Conservation (phyloP, 2,888 invertebrate species). For the Operophtera brumata region DNA sequence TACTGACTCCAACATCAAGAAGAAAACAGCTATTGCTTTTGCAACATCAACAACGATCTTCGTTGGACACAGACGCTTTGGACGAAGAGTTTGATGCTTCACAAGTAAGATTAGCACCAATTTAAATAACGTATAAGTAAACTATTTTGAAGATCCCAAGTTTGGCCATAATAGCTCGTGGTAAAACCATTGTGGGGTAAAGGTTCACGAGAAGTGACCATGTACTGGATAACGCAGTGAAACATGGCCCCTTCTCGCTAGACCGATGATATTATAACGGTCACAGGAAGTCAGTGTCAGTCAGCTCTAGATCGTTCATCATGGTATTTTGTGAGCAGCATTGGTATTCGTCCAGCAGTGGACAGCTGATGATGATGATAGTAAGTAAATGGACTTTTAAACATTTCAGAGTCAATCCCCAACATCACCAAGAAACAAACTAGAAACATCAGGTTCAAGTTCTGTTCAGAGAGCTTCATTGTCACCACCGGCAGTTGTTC, state of each 20-base stretch:
- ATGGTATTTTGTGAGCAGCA: too few species aligned
- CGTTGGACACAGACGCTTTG: constrained; percentile 90
- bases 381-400: constrained; percentile 3
- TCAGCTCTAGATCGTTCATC: too few species aligned
- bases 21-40: constrained; percentile 87
- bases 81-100: constrained; percentile 86
- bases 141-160: not conserved
- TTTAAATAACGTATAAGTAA: not conserved
- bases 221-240: too few species aligned
- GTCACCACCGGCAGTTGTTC: constrained; percentile 74
- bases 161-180: too few species aligned
- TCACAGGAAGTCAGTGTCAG: too few species aligned
- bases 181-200: too few species aligned
- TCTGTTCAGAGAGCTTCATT: constrained; percentile 63
- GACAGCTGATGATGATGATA: not conserved
- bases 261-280: too few species aligned
- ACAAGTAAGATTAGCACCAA: constrained; percentile 56
- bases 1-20: constrained; percentile 89
- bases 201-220: too few species aligned
- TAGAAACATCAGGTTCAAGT: constrained; percentile 68
- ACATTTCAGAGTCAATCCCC: constrained; percentile 73
- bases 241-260: too few species aligned
- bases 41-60: constrained; percentile 92
- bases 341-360: too few species aligned
- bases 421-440: constrained; percentile 76